Evolutionary conservation across 2,797 vertebrate genomes (phyloP).

Genomic region (Poecilia picta): DNA sequence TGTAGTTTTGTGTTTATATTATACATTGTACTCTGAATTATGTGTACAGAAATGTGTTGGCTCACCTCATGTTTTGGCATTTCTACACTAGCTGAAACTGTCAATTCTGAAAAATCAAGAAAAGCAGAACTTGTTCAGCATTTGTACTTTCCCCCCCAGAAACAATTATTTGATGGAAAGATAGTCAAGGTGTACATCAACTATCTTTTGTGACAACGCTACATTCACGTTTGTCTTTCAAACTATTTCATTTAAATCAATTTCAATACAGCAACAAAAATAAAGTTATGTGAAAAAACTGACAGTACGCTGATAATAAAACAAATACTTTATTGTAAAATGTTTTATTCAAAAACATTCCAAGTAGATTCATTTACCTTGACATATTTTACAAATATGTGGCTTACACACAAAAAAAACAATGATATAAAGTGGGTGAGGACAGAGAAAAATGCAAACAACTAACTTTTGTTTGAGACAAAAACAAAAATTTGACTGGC

Average conservation of each 20-base stretch:
- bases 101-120: neutral
- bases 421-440: conserved; percentile 31
- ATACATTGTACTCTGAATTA: neutral
- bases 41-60: neutral
- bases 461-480: conserved; percentile 23
- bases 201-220: neutral
- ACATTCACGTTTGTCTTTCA: neutral
- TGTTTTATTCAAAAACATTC: conserved; percentile 75
- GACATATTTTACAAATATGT: conserved; percentile 73
- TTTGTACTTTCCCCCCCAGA: neutral
- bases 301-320: neutral
- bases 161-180: neutral
- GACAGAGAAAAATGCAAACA: conserved; percentile 45
- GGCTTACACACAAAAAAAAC: conserved; percentile 52
- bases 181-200: neutral
- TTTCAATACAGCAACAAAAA: neutral
- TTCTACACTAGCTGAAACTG: neutral
- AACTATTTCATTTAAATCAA: neutral
- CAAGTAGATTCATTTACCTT: conserved; percentile 61
- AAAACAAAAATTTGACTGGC: conserved; percentile 48
- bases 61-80: neutral
- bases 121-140: neutral
- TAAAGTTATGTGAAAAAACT: neutral
- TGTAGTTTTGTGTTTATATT: neutral
- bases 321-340: conserved; percentile 64